Percentiles rank a stretch among this genome's conserved stretches.
Evolutionary conservation across 2,113 vertebrate species (phyloP).

Genomic region (Xiphias gladius): DNA sequence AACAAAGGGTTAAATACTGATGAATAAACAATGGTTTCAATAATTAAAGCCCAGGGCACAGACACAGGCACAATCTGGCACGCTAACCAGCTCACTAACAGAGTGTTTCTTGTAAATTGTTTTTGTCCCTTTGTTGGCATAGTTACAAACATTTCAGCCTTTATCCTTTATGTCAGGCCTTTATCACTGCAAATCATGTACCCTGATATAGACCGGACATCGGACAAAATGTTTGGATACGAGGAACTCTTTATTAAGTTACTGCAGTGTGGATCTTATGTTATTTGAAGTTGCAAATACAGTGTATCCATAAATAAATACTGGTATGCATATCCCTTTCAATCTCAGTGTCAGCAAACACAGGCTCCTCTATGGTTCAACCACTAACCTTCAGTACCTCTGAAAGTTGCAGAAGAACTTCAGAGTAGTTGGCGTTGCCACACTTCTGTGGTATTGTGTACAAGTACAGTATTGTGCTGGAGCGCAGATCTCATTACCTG

Average conservation of each 20-base stretch:
- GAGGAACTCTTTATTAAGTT: constrained; percentile 4
- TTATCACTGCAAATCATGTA: constrained; percentile 20
- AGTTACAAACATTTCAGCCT: constrained; percentile 35
- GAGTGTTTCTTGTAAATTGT: constrained; percentile 27
- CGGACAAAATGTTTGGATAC: not conserved
- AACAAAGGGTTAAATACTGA: constrained; percentile 38
- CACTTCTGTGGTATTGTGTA: constrained; percentile 32
- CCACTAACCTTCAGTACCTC: not conserved
- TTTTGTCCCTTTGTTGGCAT: constrained; percentile 30
- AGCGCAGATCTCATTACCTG: constrained; percentile 54
- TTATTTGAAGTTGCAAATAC: constrained; percentile 8
- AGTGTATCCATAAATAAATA: constrained; percentile 7
- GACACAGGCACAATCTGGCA: constrained; percentile 48
- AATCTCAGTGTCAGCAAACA: constrained; percentile 3
- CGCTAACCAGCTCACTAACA: constrained; percentile 32
- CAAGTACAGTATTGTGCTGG: constrained; percentile 50
- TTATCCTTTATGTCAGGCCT: constrained; percentile 19
- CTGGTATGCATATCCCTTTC: constrained; percentile 1
- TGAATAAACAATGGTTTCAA: constrained; percentile 68
- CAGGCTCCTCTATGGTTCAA: not conserved
- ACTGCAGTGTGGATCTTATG: not conserved
- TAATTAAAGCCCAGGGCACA: constrained; percentile 54
- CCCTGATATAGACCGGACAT: not conserved
- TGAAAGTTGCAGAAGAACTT: constrained; percentile 22
- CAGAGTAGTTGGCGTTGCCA: constrained; percentile 10